These are phyloP conservation scores for Ophiothrix spiculata DNA, from an alignment of 35 echinoderm and acorn worm genomes.

Conservation along the genomic window DNA sequence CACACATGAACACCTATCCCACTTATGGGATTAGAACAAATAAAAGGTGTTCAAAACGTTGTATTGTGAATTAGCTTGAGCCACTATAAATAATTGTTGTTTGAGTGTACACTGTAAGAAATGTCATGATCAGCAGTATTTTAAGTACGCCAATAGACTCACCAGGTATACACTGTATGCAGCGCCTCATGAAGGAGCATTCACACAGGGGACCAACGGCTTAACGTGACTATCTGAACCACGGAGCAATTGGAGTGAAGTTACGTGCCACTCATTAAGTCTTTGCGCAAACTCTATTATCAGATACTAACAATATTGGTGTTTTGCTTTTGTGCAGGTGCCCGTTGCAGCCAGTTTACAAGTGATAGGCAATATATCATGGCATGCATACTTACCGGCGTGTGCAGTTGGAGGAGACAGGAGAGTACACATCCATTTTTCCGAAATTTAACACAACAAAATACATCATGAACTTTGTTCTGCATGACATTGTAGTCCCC, in stretches of 20 bases:
- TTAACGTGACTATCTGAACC: not conserved
- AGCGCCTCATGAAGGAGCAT: not conserved
- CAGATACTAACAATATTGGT: not conserved
- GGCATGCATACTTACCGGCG: constrained; percentile 87
- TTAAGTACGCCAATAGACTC: no score
- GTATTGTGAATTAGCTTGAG: no score
- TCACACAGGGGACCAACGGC: not conserved
- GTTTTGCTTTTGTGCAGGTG: constrained; percentile 27
- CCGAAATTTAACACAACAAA: constrained; percentile 26
- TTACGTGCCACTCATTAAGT: not conserved
- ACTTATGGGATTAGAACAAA: no score
- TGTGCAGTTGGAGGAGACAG: constrained; percentile 84
- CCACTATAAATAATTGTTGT: no score
- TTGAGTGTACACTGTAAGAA: no score
- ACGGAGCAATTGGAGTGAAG: not conserved
- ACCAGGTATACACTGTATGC: not conserved
- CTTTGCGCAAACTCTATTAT: not conserved
- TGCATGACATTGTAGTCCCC: not conserved
- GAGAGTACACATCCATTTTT: constrained; percentile 63
- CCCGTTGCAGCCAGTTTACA: constrained; percentile 61
- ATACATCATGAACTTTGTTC: no score
- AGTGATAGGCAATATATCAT: constrained; percentile 70
- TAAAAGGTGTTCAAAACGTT: no score
- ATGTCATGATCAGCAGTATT: no score
- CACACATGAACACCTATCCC: no score